Conservation (phyloP, 2,888 invertebrate genomes). For the Drosophila melanosoma region DNA sequence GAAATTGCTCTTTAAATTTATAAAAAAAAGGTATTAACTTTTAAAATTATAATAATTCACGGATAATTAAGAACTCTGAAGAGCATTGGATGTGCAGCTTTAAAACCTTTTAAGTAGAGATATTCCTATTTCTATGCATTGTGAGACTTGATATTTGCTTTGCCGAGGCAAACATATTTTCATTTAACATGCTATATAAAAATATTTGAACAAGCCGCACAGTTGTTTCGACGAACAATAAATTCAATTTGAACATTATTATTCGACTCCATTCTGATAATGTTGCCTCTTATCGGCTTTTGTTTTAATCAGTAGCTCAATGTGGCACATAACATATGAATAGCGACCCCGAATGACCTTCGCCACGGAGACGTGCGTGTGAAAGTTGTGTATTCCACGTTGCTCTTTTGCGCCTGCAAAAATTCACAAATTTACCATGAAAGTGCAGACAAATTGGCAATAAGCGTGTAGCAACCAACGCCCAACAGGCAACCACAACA, state of each 20-base stretch:
- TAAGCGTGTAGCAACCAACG: constrained; percentile 25
- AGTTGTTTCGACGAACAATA: constrained; percentile 73
- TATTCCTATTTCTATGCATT: constrained; percentile 66
- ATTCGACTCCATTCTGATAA: constrained; percentile 57
- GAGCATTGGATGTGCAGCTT: constrained; percentile 30
- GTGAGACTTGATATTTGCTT: constrained; percentile 63
- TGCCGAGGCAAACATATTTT: constrained; percentile 75
- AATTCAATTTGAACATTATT: constrained; percentile 78
- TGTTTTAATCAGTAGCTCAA: constrained; percentile 62
- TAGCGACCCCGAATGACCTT: constrained; percentile 75
- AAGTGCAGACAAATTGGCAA: constrained; percentile 74
- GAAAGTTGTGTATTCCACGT: constrained; percentile 51
- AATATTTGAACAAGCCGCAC: constrained; percentile 78
- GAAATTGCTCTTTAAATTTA: background rate
- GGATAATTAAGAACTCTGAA: constrained; percentile 12
- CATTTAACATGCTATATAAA: constrained; percentile 77
- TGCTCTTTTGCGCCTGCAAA: constrained; percentile 24
- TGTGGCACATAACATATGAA: background rate
- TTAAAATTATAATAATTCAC: background rate
- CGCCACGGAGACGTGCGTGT: constrained; percentile 60
- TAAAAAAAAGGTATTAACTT: background rate
- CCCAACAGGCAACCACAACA: constrained; percentile 30
- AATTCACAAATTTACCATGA: constrained; percentile 50
- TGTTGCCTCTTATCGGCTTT: constrained; percentile 58
- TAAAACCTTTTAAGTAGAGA: background rate